Conservation (phyloP, 2,888 invertebrate species). For the Tanytarsus gracilentus region DNA sequence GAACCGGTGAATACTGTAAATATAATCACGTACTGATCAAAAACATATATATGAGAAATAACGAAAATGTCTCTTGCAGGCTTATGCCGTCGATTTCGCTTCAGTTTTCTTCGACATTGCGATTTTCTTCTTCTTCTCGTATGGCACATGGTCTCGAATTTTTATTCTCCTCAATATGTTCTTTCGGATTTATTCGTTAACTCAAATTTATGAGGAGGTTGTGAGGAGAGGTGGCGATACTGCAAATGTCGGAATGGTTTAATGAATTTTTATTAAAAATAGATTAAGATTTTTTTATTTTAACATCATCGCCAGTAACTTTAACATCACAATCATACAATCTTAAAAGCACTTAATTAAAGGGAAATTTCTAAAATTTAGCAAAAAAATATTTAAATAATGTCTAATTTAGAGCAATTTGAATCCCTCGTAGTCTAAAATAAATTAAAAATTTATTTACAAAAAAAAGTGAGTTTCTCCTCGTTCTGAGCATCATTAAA, state of each 20-base stretch:
- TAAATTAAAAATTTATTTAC: constrained; percentile 1
- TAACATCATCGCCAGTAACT: background rate
- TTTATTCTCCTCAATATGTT: background rate
- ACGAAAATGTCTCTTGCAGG: background rate
- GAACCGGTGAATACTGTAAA: constrained; percentile 42
- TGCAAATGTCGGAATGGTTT: background rate
- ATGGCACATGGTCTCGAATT: background rate
- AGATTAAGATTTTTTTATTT: background rate
- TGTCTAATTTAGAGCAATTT: too few relatives aligned
- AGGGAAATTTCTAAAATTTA: too few relatives aligned
- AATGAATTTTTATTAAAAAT: background rate
- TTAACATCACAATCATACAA: constrained; percentile 6
- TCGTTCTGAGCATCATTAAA: background rate
- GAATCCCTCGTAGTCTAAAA: background rate
- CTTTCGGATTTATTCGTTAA: background rate
- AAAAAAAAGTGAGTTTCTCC: background rate
- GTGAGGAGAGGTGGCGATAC: background rate
- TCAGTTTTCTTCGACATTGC: constrained; percentile 5
- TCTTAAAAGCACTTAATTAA: too few relatives aligned
- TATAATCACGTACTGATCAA: background rate
- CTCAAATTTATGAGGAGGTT: background rate
- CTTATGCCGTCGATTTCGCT: background rate
- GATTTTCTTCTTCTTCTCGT: background rate
- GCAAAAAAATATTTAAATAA: too few relatives aligned
- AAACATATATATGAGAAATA: background rate